A percentile compares a stretch with the other conserved stretches of the same genome.
Evolutionary conservation across 2,888 invertebrate species (phyloP).

Genomic region (Cloeon dipterum): DNA sequence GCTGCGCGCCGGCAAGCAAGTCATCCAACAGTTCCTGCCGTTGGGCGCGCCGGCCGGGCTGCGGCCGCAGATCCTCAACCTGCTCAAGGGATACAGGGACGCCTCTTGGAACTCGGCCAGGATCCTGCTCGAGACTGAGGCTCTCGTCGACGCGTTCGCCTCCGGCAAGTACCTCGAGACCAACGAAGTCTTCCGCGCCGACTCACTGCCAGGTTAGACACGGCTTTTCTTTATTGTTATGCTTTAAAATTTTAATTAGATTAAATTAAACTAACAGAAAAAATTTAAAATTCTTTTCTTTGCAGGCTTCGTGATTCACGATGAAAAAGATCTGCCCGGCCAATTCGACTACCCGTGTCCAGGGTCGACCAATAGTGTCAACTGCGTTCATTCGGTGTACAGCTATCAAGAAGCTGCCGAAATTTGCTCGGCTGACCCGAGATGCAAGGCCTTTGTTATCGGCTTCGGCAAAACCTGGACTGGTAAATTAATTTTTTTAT

Average conservation of each 20-base stretch:
- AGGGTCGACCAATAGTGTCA: conserved; percentile 7
- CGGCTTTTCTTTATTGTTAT: too few relatives aligned
- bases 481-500: conserved; percentile 4
- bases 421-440: conserved; percentile 6
- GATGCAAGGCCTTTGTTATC: conserved; percentile 8
- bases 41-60: conserved; percentile 7
- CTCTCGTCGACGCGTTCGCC: conserved; percentile 6
- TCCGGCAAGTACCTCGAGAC: conserved; percentile 7
- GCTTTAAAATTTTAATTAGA: too few relatives aligned
- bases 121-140: conserved; percentile 7
- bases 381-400: conserved; percentile 8
- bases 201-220: background rate
- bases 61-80: conserved; percentile 6
- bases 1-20: conserved; percentile 9
- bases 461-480: conserved; percentile 8
- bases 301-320: conserved; percentile 7
- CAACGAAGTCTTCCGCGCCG: background rate
- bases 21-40: conserved; percentile 8
- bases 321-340: conserved; percentile 8
- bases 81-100: conserved; percentile 7
- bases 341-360: conserved; percentile 8
- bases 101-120: conserved; percentile 5
- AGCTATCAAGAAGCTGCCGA: conserved; percentile 8
- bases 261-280: too few relatives aligned
- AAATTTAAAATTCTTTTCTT: background rate